These are phyloP conservation scores for Prunella strophiata DNA, from an alignment of 2,797 vertebrate genomes.

Conservation along the genomic window DNA sequence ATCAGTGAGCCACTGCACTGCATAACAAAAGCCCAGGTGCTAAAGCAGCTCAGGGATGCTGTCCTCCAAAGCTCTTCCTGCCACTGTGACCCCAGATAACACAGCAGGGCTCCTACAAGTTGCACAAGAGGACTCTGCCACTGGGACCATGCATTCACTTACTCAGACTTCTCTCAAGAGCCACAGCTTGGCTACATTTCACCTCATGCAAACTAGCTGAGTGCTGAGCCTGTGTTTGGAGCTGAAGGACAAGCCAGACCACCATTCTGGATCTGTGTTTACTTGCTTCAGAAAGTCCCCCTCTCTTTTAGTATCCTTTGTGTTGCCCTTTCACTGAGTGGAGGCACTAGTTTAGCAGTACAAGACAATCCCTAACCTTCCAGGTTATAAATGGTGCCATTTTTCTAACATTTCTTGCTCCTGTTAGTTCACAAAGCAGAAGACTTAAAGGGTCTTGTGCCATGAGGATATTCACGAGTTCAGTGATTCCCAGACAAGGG, in stretches of 20 bases:
- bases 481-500: neutral
- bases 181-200: neutral
- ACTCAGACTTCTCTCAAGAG: neutral
- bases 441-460: neutral
- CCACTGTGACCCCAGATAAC: neutral
- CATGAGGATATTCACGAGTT: neutral
- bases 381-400: neutral
- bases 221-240: rapidly evolving
- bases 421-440: neutral
- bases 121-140: neutral
- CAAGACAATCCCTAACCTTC: neutral
- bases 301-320: neutral
- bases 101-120: neutral
- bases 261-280: neutral
- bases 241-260: neutral
- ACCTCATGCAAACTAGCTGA: neutral
- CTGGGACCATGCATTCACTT: neutral
- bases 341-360: neutral
- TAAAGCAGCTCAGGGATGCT: neutral
- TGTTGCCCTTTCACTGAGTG: neutral
- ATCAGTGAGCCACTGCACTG: neutral
- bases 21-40: neutral
- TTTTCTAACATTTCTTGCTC: conserved; percentile 15
- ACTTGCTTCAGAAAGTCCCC: neutral
- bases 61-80: neutral